phyloP scores from a whole-genome alignment of 2,797 vertebrate genomes.

The Novumbra hubbsi region DNA sequence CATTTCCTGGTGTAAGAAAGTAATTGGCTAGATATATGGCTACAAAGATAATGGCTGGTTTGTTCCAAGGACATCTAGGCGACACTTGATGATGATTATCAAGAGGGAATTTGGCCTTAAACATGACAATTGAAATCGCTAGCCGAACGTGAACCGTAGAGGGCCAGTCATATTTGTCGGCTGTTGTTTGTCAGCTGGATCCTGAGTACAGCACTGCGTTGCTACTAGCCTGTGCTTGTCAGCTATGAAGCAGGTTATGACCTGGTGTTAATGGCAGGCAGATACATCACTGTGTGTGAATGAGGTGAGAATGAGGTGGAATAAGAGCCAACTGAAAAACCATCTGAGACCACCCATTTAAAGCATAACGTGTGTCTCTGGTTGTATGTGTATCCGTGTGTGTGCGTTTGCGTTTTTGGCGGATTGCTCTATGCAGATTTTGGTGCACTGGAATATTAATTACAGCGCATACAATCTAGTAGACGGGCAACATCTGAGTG shows the following conservation, averaged over 20 bases:
- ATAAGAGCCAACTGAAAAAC: conserved; percentile 42
- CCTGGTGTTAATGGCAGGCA: conserved; percentile 75
- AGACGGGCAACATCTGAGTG: conserved; percentile 9
- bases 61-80: not conserved
- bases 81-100: not conserved
- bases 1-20: conserved; percentile 21
- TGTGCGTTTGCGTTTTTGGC: not conserved
- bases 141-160: conserved; percentile 29
- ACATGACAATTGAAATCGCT: not conserved
- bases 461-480: conserved; percentile 2
- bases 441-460: conserved; percentile 11
- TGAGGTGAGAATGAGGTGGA: conserved; percentile 77
- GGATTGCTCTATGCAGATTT: not conserved
- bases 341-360: conserved; percentile 70
- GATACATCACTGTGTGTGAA: conserved; percentile 69
- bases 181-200: conserved; percentile 22
- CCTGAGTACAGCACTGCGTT: conserved; percentile 51
- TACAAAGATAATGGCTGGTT: too few species aligned
- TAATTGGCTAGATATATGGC: conserved; percentile 11
- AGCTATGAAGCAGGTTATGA: conserved; percentile 55
- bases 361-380: not conserved
- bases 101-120: not conserved
- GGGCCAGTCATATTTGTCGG: not conserved
- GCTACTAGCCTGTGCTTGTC: conserved; percentile 62
- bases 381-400: not conserved